phyloP scores from a whole-genome alignment of 2,888 invertebrate species.

The Hirtodrosophila cameraria region DNA sequence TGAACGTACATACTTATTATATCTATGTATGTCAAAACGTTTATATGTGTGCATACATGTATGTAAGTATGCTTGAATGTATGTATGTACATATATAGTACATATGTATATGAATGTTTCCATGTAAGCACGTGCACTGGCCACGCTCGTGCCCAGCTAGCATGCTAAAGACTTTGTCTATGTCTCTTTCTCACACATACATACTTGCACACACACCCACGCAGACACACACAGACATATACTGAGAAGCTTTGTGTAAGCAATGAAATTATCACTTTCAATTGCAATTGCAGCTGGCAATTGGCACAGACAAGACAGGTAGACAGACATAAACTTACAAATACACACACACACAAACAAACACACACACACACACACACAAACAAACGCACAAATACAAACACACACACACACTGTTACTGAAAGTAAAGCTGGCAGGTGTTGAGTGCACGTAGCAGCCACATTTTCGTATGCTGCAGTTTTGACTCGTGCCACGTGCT shows the following conservation, averaged over 20 bases:
- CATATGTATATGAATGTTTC: neutral
- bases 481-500: slow-evolving; percentile 31
- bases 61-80: neutral
- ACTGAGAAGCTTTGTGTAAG: slow-evolving; percentile 28
- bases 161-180: slow-evolving; percentile 29
- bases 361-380: slow-evolving; percentile 2
- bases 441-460: slow-evolving; percentile 59
- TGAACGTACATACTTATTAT: neutral
- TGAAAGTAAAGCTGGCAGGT: slow-evolving; percentile 32
- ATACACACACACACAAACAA: neutral
- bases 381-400: slow-evolving; percentile 5
- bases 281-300: slow-evolving; percentile 48
- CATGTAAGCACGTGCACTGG: slow-evolving; percentile 1
- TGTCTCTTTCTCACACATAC: slow-evolving; percentile 2
- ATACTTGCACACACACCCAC: neutral
- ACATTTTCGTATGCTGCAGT: slow-evolving; percentile 24
- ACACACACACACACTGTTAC: slow-evolving; percentile 8
- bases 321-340: too few relatives aligned
- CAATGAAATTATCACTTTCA: slow-evolving; percentile 71
- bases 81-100: slow-evolving; percentile 8
- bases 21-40: neutral
- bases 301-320: slow-evolving; percentile 26
- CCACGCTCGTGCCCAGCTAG: slow-evolving; percentile 21
- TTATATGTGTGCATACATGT: neutral
- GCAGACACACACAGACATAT: slow-evolving; percentile 2